Evolutionary conservation across 2,888 invertebrate genomes (phyloP).

Genomic region (Sminthurinus aureus): DNA sequence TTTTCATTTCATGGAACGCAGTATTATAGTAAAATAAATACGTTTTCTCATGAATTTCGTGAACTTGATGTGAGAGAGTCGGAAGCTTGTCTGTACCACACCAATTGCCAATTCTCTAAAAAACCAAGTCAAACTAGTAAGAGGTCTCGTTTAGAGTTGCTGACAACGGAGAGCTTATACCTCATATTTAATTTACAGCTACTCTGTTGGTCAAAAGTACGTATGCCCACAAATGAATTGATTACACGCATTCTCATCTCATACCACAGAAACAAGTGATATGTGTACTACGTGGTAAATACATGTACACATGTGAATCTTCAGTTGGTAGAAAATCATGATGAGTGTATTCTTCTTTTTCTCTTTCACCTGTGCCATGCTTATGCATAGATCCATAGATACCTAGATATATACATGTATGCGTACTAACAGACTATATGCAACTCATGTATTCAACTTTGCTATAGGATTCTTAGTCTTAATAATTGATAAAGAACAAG

Average conservation of each 20-base stretch:
- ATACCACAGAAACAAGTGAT: not conserved
- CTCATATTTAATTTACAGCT: slow-evolving; percentile 32
- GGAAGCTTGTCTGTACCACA: slow-evolving; percentile 5
- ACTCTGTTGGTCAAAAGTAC: slow-evolving; percentile 4
- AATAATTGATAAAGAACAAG: not conserved
- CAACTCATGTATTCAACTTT: not conserved
- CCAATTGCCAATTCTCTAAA: not conserved
- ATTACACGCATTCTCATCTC: slow-evolving; percentile 26
- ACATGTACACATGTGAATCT: not conserved
- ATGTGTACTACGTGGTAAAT: not conserved
- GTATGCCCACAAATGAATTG: slow-evolving; percentile 26
- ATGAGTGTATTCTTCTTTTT: too few species aligned
- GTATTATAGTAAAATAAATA: too few species aligned
- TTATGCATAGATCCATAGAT: not conserved
- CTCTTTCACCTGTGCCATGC: too few species aligned
- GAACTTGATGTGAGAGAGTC: slow-evolving; percentile 21
- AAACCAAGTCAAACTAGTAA: slow-evolving; percentile 23
- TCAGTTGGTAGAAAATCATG: too few species aligned
- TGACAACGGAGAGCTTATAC: slow-evolving; percentile 19
- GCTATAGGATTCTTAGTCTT: not conserved
- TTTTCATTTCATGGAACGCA: slow-evolving; percentile 4
- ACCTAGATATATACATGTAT: not conserved
- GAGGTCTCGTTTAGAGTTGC: slow-evolving; percentile 22
- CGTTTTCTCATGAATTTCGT: slow-evolving; percentile 19
- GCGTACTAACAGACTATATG: not conserved